Percentiles rank a stretch among this genome's conserved stretches.
phyloP scores from a whole-genome alignment of 2,113 vertebrate genomes.

The Stictonetta naevosa region DNA sequence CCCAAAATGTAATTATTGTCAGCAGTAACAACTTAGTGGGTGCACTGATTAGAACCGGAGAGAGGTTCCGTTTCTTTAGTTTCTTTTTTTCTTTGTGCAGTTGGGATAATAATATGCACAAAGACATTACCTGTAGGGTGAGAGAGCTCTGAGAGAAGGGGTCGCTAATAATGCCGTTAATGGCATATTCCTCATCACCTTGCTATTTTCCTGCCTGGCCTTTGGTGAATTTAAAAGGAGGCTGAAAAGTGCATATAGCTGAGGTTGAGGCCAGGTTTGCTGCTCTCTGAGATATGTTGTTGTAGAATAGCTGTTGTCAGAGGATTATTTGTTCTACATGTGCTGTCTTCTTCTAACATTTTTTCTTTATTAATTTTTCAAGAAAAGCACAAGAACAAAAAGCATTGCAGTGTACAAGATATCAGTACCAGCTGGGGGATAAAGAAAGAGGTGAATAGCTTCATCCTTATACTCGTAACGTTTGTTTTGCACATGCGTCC shows the following conservation, averaged over 20 bases:
- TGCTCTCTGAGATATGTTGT: neutral
- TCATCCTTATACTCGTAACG: neutral
- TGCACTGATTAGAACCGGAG: neutral
- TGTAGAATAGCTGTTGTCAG: neutral
- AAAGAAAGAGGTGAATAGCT: neutral
- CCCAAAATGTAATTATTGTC: neutral
- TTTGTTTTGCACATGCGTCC: neutral
- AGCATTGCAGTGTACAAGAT: neutral
- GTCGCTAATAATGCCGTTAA: neutral
- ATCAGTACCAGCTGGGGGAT: neutral
- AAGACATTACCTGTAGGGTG: neutral
- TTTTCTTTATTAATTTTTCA: conserved; percentile 57
- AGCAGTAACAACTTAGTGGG: neutral
- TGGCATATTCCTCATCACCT: neutral
- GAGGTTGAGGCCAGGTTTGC: neutral
- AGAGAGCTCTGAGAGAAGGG: neutral
- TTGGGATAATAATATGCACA: rapidly evolving
- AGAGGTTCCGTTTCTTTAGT: neutral
- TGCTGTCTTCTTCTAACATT: neutral
- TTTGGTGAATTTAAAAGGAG: neutral
- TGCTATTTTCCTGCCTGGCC: neutral
- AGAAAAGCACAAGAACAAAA: conserved; percentile 15
- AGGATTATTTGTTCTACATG: neutral
- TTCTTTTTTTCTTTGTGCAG: neutral
- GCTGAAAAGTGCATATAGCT: neutral